A percentile compares a stretch with the other conserved stretches of the same genome.
Conservation (phyloP, 2,888 invertebrate species). For the Phyto melanocephala region DNA sequence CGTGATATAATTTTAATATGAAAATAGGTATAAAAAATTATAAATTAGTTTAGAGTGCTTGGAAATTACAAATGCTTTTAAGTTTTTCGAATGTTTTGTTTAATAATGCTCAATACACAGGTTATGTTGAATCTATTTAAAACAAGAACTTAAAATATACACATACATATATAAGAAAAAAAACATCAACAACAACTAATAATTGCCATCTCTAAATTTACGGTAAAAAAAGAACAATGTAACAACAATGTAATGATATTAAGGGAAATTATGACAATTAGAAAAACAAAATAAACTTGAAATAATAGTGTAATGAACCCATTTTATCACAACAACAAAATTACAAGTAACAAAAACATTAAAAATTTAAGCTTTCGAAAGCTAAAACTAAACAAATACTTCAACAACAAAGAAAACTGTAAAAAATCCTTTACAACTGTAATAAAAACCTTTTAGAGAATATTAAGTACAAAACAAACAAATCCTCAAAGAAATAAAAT, state of each 20-base stretch:
- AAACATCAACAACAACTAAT: not conserved
- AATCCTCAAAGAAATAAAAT: slow-evolving; percentile 32
- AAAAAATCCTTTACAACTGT: slow-evolving; percentile 5
- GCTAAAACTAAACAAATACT: slow-evolving; percentile 21
- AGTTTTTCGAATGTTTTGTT: too few species aligned
- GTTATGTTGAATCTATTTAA: too few species aligned
- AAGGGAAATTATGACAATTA: slow-evolving; percentile 23
- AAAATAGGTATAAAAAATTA: too few species aligned
- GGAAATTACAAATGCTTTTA: too few species aligned
- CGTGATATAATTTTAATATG: too few species aligned
- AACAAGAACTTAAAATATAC: too few species aligned
- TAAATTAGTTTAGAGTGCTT: too few species aligned
- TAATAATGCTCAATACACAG: too few species aligned
- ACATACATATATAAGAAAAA: too few species aligned
- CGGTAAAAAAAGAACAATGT: not conserved
- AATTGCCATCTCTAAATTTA: not conserved
- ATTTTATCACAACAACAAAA: not conserved
- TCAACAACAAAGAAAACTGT: not conserved
- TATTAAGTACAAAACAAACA: slow-evolving; percentile 13
- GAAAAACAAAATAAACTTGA: slow-evolving; percentile 30
- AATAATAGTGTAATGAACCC: slow-evolving; percentile 53
- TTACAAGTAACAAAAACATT: not conserved
- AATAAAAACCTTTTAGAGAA: slow-evolving; percentile 36
- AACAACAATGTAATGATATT: not conserved
- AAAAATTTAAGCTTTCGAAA: not conserved